phyloP scores from a whole-genome alignment of 2,797 vertebrate species.

The Lacerta viridis region DNA sequence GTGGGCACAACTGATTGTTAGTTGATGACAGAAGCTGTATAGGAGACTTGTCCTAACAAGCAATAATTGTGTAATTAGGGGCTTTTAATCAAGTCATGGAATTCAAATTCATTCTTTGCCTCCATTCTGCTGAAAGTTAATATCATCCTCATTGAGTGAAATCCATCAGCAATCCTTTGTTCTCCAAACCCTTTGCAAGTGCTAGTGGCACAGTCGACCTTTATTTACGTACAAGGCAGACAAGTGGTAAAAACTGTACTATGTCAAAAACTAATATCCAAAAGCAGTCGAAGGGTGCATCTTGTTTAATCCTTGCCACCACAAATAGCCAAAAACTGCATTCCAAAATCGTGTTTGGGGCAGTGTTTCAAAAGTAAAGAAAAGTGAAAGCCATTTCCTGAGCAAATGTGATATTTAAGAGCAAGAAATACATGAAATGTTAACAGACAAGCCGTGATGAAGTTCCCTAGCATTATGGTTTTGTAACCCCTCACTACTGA shows the following conservation, averaged over 20 bases:
- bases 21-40: constrained; percentile 75
- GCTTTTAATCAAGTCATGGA: constrained; percentile 75
- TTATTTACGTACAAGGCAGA: constrained; percentile 55
- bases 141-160: constrained; percentile 71
- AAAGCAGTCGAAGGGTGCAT: neutral
- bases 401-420: neutral
- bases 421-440: neutral
- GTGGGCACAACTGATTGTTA: constrained; percentile 78
- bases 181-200: constrained; percentile 66
- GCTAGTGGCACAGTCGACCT: constrained; percentile 53
- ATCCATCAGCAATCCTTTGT: constrained; percentile 67
- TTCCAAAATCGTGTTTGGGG: neutral
- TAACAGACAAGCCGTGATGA: neutral
- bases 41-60: constrained; percentile 76
- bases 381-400: neutral
- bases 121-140: constrained; percentile 74
- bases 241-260: constrained; percentile 48
- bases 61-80: constrained; percentile 76
- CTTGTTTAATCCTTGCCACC: constrained; percentile 20
- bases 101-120: constrained; percentile 64
- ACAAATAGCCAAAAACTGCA: neutral
- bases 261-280: constrained; percentile 21
- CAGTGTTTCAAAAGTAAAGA: neutral
- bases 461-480: neutral
- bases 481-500: neutral